Evolutionary conservation across 2,888 invertebrate species (phyloP).

Genomic region (Cosmorhoe ocellata): DNA sequence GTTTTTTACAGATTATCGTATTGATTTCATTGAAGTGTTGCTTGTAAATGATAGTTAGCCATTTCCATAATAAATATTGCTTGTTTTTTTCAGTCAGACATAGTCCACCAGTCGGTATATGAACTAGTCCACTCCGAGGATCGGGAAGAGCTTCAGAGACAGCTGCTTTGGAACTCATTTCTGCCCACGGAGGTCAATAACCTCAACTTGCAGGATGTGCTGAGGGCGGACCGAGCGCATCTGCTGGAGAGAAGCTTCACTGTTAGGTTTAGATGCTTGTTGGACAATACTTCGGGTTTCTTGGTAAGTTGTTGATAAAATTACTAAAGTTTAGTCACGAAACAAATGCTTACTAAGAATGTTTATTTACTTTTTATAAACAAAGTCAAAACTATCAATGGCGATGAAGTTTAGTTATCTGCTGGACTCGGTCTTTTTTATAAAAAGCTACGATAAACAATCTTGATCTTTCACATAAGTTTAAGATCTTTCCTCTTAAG

Average conservation of each 20-base stretch:
- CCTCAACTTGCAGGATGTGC: slow-evolving; percentile 91
- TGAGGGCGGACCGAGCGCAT: slow-evolving; percentile 94
- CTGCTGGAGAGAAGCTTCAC: slow-evolving; percentile 98
- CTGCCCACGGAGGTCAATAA: slow-evolving; percentile 90
- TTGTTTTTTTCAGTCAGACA: slow-evolving; percentile 95
- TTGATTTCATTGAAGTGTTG: not conserved
- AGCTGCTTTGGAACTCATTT: slow-evolving; percentile 97
- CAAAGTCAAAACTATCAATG: too few species aligned
- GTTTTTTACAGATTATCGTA: not conserved
- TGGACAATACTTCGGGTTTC: slow-evolving; percentile 99
- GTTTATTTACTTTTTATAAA: too few species aligned
- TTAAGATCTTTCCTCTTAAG: too few species aligned
- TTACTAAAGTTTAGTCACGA: too few species aligned
- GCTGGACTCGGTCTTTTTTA: too few species aligned
- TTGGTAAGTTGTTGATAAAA: slow-evolving; percentile 85
- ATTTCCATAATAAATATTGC: too few species aligned
- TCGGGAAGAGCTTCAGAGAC: slow-evolving; percentile 97
- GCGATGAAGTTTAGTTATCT: too few species aligned
- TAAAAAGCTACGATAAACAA: too few species aligned
- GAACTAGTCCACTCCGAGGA: slow-evolving; percentile 99
- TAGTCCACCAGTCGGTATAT: slow-evolving; percentile 99
- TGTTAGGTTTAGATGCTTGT: slow-evolving; percentile 98
- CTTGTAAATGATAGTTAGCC: too few species aligned
- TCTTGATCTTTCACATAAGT: too few species aligned
- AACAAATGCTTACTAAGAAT: too few species aligned